phyloP scores from a whole-genome alignment of 1,140 invertebrate species.

The Zaprionus lachaisei region DNA sequence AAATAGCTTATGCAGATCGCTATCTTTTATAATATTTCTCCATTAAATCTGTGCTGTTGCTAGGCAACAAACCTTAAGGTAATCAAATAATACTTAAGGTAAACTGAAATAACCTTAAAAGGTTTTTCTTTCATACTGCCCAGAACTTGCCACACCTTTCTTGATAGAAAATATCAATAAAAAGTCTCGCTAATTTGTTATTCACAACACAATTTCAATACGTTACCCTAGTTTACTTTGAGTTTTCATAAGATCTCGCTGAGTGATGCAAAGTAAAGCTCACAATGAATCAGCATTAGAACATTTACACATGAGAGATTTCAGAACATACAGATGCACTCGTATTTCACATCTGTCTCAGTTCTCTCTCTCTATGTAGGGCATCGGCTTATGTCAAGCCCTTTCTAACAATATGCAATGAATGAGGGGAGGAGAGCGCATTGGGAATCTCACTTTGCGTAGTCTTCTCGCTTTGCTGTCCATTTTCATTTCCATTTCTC shows the following conservation, averaged over 20 bases:
- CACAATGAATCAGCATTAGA: slow-evolving; percentile 40
- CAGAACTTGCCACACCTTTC: not conserved
- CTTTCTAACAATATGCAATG: not conserved
- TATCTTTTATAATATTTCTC: not conserved
- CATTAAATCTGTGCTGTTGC: not conserved
- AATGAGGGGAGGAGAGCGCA: not conserved
- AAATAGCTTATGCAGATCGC: not conserved
- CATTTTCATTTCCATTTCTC: slow-evolving; percentile 1
- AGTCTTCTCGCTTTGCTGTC: not conserved
- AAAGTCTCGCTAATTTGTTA: not conserved
- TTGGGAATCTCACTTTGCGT: not conserved
- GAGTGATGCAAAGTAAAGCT: not conserved
- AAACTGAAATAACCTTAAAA: not conserved
- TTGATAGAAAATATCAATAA: not conserved
- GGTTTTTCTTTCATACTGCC: not conserved
- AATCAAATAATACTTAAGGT: not conserved
- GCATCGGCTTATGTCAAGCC: not conserved
- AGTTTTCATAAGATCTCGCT: not conserved
- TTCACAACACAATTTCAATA: not conserved
- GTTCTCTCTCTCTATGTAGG: not conserved
- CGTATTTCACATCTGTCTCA: too few relatives aligned
- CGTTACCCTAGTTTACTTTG: not conserved
- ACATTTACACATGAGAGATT: slow-evolving; percentile 37
- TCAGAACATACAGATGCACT: not conserved
- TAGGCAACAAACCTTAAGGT: not conserved